These are phyloP conservation scores for Diloba caeruleocephala DNA, from an alignment of 2,888 invertebrate species.

Conservation along the genomic window DNA sequence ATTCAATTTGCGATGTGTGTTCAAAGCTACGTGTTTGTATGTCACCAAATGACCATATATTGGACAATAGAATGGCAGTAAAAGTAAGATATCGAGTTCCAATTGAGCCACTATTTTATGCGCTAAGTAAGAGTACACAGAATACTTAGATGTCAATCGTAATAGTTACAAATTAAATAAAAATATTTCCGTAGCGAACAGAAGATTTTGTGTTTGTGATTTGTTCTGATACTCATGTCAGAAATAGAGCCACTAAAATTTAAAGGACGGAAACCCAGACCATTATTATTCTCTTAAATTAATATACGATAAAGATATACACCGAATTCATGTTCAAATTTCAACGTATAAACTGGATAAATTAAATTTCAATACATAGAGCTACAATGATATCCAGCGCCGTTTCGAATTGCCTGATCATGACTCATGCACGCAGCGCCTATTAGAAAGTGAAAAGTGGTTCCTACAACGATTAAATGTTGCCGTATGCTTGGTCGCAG, in stretches of 20 bases:
- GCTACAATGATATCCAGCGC: constrained; percentile 4
- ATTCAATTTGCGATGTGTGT: constrained; percentile 56
- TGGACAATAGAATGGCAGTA: constrained; percentile 52
- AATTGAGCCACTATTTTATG: constrained; percentile 31
- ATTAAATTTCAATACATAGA: not conserved
- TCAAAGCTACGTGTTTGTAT: constrained; percentile 58
- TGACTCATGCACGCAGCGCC: constrained; percentile 49
- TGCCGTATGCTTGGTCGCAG: constrained; percentile 29
- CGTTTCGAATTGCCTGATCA: not conserved
- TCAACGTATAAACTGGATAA: too few species aligned
- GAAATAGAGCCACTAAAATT: too few species aligned
- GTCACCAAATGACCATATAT: constrained; percentile 51
- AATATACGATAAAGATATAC: too few species aligned
- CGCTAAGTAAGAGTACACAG: not conserved
- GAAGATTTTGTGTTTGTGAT: too few species aligned
- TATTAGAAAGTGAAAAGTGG: constrained; percentile 44
- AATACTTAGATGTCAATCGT: constrained; percentile 4
- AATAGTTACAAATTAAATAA: not conserved
- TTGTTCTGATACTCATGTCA: too few species aligned
- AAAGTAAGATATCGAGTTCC: constrained; percentile 71
- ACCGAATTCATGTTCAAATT: too few species aligned
- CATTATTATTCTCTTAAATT: too few species aligned
- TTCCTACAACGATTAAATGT: constrained; percentile 28
- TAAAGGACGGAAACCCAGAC: too few species aligned
- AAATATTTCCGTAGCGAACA: not conserved